A percentile compares a stretch with the other conserved stretches of the same genome.
phyloP scores from a whole-genome alignment of 2,888 invertebrate species.

The Diplazon laetatorius region DNA sequence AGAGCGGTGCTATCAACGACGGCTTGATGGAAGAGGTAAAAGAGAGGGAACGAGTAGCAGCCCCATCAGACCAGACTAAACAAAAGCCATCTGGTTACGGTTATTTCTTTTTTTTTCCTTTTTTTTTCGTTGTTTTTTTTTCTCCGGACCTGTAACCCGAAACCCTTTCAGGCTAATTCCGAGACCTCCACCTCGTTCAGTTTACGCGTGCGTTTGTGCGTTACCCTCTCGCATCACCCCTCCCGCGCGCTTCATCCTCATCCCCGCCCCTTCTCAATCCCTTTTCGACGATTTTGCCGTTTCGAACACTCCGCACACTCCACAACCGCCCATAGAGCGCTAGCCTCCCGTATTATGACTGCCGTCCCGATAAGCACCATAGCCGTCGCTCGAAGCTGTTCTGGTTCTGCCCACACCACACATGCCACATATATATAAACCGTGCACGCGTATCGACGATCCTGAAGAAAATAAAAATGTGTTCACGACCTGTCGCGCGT shows the following conservation, averaged over 20 bases:
- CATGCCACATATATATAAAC: neutral
- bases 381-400: conserved; percentile 19
- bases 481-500: conserved; percentile 44
- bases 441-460: conserved; percentile 10
- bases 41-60: conserved; percentile 48
- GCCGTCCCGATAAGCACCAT: conserved; percentile 56
- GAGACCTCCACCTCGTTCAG: conserved; percentile 61
- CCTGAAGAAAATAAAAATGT: conserved; percentile 8
- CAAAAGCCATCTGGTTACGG: conserved; percentile 75
- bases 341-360: conserved; percentile 64
- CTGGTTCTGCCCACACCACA: neutral
- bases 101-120: conserved; percentile 49
- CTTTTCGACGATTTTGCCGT: conserved; percentile 55
- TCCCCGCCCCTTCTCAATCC: conserved; percentile 21
- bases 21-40: conserved; percentile 52
- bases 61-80: conserved; percentile 72
- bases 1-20: conserved; percentile 50
- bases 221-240: neutral
- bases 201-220: conserved; percentile 55
- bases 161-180: conserved; percentile 67
- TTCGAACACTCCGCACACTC: conserved; percentile 61
- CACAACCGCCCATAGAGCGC: conserved; percentile 62
- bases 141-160: conserved; percentile 64
- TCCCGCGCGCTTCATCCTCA: no score
- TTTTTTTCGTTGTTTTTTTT: conserved; percentile 61